Percentiles rank a stretch among this genome's conserved stretches.
Evolutionary conservation across 2,113 vertebrate species (phyloP).

Genomic region (Asarcornis scutulata): DNA sequence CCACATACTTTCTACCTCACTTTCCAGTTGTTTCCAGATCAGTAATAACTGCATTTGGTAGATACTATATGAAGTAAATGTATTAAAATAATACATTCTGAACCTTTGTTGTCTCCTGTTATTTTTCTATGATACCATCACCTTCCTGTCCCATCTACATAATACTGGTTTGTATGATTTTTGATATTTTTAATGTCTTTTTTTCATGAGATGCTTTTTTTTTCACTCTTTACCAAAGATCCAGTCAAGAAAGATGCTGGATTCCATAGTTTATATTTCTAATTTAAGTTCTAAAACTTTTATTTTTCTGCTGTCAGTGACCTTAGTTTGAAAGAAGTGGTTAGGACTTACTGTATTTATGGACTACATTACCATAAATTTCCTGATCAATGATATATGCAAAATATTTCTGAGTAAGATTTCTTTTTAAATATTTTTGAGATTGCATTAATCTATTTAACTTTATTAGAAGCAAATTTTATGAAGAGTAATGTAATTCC

Average conservation of each 20-base stretch:
- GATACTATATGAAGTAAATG: background rate
- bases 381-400: slow-evolving; percentile 10
- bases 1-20: background rate
- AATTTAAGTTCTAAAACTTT: background rate
- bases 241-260: background rate
- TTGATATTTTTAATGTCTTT: background rate
- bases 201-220: background rate
- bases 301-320: background rate
- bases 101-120: background rate
- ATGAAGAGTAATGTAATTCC: slow-evolving; percentile 24
- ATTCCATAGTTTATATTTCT: background rate
- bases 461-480: slow-evolving; percentile 37
- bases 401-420: slow-evolving; percentile 16
- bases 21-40: background rate
- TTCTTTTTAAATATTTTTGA: background rate
- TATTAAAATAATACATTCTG: background rate
- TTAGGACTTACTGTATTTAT: background rate
- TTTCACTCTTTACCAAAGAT: background rate
- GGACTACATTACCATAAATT: slow-evolving; percentile 13
- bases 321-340: background rate
- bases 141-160: background rate
- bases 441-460: slow-evolving; percentile 16
- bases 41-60: background rate
- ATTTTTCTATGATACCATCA: background rate
- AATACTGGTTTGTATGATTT: background rate